Base-by-base conservation (phyloP, 30 jellyfish, hydroid and myxozoan genomes). In the Chrysaora quinquecirrha region DNA sequence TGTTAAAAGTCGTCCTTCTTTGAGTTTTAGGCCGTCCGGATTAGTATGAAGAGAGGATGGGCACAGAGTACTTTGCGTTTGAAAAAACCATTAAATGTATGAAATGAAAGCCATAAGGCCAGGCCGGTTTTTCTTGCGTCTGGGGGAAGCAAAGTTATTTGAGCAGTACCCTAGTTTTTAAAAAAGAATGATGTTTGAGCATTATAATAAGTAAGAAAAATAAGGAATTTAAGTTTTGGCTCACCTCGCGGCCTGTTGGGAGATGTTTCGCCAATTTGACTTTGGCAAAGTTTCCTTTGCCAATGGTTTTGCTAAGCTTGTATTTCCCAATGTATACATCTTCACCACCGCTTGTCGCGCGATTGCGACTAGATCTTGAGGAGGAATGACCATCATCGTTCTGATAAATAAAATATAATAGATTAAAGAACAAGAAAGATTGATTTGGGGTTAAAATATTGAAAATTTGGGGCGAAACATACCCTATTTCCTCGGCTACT, bases 271-370 rank as follows among this genome's bases (percentile, higher is more conserved):
- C 99, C 48, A 95, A 87, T 65, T 89, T 89, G 49, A 95, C 99
- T 85, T 95, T 89, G 48, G 98, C 99, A 80, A 95, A 95, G 43
- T 89, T 89, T 71, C 99, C 99, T 80, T 95, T 95, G 23, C 99
- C 99, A 49, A 95, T 88, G 22, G 97, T 95, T 73, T 89, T 89
- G 85, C 92, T 86, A 75, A 95, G 76, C 74, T 82, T 89, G 84
- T 95, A 95, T 77, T 95, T 95, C 28, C 99, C 99, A 82, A 95
- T 95, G 90, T 89, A 82, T 25, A 94, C 97, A 94, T 94, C 99
- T 35, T 94, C 99, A 25, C 91, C 85, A 19, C 96, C 80, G 74
- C 88, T 50, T 0, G 97, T 48, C 32, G 89, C 67, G n/a, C 96
- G 87, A 71, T 87, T 64, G 33, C 90, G 85, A 64, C 97, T 78